These are phyloP conservation scores for Ciconia nigra DNA, from an alignment of 2,797 vertebrate species.

Conservation along the genomic window DNA sequence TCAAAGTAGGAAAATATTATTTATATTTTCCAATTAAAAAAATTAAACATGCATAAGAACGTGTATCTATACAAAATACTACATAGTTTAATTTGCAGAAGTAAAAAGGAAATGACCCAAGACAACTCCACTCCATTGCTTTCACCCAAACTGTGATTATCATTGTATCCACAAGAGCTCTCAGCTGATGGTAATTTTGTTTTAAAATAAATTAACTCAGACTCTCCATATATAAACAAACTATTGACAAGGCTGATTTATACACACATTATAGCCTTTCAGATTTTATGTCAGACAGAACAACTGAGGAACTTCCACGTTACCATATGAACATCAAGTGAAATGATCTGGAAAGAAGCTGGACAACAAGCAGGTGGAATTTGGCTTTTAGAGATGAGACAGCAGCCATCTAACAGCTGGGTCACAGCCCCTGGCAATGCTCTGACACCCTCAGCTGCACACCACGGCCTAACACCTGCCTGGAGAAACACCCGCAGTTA, in stretches of 20 bases:
- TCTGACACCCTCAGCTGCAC: neutral
- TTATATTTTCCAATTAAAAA: neutral
- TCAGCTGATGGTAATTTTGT: neutral
- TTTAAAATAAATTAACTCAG: neutral
- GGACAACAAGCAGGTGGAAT: neutral
- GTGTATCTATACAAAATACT: neutral
- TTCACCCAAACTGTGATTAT: neutral
- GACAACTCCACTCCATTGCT: neutral
- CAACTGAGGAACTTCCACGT: accelerated
- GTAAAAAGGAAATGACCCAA: neutral
- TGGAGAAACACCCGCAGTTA: neutral
- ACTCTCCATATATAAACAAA: neutral
- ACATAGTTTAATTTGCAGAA: neutral
- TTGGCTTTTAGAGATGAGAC: accelerated
- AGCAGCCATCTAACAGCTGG: neutral
- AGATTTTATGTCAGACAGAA: neutral
- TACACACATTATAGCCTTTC: neutral
- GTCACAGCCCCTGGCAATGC: neutral
- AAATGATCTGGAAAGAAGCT: neutral
- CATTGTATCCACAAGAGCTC: neutral
- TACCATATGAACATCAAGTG: neutral
- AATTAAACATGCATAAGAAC: neutral
- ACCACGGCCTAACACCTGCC: neutral
- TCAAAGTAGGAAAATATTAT: neutral
- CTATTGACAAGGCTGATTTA: neutral